Conservation (phyloP, 2,797 vertebrate genomes). For the Limnodromus scolopaceus region DNA sequence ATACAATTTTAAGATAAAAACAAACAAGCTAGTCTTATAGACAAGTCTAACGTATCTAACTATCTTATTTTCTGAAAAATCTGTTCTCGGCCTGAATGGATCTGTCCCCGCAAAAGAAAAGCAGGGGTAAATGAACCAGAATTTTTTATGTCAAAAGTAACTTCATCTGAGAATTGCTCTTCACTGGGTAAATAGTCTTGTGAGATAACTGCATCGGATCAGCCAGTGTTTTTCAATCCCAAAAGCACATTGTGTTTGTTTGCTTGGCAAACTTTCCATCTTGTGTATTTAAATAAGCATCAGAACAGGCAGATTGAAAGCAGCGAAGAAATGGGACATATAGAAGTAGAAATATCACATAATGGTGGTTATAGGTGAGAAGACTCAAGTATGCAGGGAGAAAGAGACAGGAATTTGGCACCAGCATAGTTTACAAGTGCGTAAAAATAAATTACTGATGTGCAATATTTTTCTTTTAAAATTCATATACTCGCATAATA, state of each 20-base stretch:
- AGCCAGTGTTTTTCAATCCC: not conserved
- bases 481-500: not conserved
- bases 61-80: not conserved
- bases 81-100: not conserved
- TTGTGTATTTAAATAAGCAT: not conserved
- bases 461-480: not conserved
- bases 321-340: not conserved
- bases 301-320: not conserved
- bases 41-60: not conserved
- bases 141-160: not conserved
- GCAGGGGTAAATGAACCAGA: not conserved
- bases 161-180: not conserved
- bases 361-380: not conserved
- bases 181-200: not conserved
- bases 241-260: not conserved
- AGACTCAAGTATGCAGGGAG: accelerated
- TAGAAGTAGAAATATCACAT: not conserved
- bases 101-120: not conserved
- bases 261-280: not conserved
- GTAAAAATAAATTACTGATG: not conserved
- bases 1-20: not conserved
- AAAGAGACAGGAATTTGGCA: not conserved
- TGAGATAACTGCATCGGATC: not conserved
- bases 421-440: not conserved
- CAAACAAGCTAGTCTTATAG: not conserved